Evolutionary conservation across 2,888 invertebrate species (phyloP).

Genomic region (Eilema sororculum): DNA sequence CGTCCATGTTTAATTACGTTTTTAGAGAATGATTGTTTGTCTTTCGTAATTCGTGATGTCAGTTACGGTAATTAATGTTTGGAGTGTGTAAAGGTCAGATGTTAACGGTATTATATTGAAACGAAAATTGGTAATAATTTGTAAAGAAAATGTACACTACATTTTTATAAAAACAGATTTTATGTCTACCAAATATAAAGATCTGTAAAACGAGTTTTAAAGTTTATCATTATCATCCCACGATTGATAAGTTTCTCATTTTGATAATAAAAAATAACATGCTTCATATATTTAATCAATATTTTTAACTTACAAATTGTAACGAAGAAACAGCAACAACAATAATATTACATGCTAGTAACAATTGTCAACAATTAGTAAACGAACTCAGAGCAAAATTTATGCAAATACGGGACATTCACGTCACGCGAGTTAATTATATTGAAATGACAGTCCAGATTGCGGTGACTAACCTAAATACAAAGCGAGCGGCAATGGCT

Average conservation of each 20-base stretch:
- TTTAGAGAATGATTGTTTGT: conserved; percentile 8
- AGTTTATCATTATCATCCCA: too few relatives aligned
- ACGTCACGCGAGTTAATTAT: conserved; percentile 79
- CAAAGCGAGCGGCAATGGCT: conserved; percentile 77
- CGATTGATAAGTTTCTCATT: too few relatives aligned
- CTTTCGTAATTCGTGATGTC: conserved; percentile 17
- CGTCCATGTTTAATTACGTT: conserved; percentile 17
- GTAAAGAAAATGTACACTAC: not conserved
- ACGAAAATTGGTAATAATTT: not conserved
- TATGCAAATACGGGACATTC: conserved; percentile 69
- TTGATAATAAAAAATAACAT: too few relatives aligned
- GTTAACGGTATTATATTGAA: conserved; percentile 9
- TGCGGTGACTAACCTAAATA: conserved; percentile 86
- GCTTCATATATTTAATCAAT: too few relatives aligned
- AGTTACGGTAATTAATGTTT: conserved; percentile 15
- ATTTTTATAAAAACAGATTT: not conserved
- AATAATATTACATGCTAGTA: conserved; percentile 2
- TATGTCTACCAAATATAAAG: too few relatives aligned
- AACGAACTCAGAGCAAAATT: conserved; percentile 54
- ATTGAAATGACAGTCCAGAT: conserved; percentile 82
- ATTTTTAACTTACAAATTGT: not conserved
- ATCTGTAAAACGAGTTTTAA: too few relatives aligned
- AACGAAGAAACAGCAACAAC: not conserved
- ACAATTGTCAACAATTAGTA: conserved; percentile 30
- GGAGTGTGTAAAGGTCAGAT: conserved; percentile 7